Base-by-base conservation (phyloP, 37 sponge, comb jelly and placozoan genomes). In the Lycopodina hypogea region DNA sequence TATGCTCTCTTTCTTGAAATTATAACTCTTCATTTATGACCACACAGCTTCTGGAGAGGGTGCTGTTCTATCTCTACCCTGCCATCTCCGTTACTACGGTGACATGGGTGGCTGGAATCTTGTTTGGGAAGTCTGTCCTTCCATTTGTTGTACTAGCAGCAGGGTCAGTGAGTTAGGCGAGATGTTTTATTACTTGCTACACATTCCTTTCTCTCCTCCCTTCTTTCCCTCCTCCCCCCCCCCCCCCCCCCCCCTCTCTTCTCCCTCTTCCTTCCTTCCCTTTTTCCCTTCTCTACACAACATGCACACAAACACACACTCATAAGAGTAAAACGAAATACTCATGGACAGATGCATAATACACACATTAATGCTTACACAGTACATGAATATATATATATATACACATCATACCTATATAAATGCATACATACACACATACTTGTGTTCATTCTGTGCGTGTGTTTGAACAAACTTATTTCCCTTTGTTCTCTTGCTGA, bases 71-170 rank as follows among this genome's bases (percentile, higher is more conserved):
- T 42, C 2, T 69, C 0, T 77, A 76, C 41, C 92, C 92, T 53
- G 64, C 61, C 19, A 38, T 84, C 45, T 56, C 78, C 63, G 76
- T 91, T 37, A 55, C 83, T 52, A 80, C 73, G 81, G 81, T 84
- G 11, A 69, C 83, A 28, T 91, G 92, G 92, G 73, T 84, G 30
- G 68, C 57, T 76, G 80, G 69, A 14, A 91, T 91, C 80, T 65
- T 91, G 67, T 83, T 87, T 69, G 83, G 84, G 1, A 48, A 21
- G 38, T 7, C 35, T 35, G 80, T 56, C 17, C 73, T 91, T 19
- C 84, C 92, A 23, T 68, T 60, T 56, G 68, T 74, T 32, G 48
- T 87, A 17, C 30, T 59, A 42, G 9, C 83, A 15, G 53, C 84
- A 41, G 83, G 92, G 92, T 91, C 53, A 77, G 84, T 56, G n/a